Evolutionary conservation across 23 tunicate species (phyloP).

Genomic region (Styela plicata): DNA sequence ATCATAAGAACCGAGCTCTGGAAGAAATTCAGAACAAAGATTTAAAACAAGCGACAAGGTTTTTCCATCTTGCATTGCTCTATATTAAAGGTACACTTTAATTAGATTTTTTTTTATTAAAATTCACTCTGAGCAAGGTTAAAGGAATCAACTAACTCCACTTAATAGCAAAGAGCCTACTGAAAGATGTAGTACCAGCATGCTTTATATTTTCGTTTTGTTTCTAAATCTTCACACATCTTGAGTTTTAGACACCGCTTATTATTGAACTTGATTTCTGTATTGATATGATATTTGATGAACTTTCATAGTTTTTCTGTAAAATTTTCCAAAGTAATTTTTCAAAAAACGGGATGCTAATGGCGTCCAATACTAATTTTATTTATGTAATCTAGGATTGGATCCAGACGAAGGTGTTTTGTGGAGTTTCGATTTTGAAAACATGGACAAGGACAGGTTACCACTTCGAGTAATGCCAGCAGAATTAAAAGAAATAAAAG

Average conservation of each 20-base stretch:
- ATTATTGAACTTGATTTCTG: background rate
- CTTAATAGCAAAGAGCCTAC: too few relatives aligned
- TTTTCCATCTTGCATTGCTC: conserved; percentile 69
- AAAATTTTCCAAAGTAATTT: background rate
- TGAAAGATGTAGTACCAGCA: too few relatives aligned
- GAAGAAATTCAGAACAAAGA: conserved; percentile 72
- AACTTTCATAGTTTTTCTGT: background rate
- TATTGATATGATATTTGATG: background rate
- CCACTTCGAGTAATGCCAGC: conserved; percentile 82
- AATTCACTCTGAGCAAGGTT: too few relatives aligned
- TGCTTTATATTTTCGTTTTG: too few relatives aligned
- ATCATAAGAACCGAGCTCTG: conserved; percentile 59
- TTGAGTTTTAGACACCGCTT: too few relatives aligned
- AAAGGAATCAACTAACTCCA: too few relatives aligned
- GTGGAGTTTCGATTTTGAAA: conserved; percentile 72
- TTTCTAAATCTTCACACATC: too few relatives aligned
- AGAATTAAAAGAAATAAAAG: conserved; percentile 85
- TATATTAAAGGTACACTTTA: conserved; percentile 83
- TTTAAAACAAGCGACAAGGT: conserved; percentile 57
- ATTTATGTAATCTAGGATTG: conserved; percentile 34
- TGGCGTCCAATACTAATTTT: background rate
- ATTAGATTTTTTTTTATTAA: too few relatives aligned
- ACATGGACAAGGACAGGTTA: conserved; percentile 63
- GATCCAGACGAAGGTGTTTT: conserved; percentile 92
- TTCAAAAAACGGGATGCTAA: background rate